phyloP scores from a whole-genome alignment of 2,113 vertebrate species.

The Pollachius pollachius region DNA sequence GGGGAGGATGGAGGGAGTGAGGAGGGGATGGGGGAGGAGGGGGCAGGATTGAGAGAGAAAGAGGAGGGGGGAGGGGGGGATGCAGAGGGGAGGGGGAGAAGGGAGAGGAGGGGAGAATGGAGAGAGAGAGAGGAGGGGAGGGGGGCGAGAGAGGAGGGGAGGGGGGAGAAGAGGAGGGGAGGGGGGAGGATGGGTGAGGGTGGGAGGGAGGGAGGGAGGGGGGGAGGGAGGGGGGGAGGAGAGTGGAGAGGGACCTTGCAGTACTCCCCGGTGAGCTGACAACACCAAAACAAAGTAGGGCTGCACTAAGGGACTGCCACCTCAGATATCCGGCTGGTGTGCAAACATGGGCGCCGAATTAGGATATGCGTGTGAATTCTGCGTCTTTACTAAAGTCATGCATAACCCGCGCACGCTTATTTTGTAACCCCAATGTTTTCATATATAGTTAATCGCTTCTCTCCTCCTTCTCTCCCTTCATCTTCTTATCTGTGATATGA shows the following conservation, averaged over 20 bases:
- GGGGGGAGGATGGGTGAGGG: no score
- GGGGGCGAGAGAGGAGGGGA: not conserved
- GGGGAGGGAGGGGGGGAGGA: constrained; percentile 29
- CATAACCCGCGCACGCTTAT: no score
- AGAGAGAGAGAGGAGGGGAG: constrained; percentile 7
- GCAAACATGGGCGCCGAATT: not conserved
- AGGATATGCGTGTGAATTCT: not conserved
- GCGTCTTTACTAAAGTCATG: no score
- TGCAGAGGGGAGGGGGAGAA: constrained; percentile 4
- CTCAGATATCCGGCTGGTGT: constrained; percentile 8
- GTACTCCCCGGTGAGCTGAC: constrained; percentile 25
- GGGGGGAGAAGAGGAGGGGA: not conserved
- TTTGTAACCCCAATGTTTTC: no score
- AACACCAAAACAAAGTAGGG: constrained; percentile 48
- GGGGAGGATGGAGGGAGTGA: no score
- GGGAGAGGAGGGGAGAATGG: not conserved
- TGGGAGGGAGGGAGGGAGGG: constrained; percentile 20
- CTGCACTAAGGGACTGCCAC: constrained; percentile 27
- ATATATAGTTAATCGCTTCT: no score
- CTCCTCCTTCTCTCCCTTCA: no score
- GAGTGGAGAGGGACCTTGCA: constrained; percentile 40
- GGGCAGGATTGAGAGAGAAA: no score
- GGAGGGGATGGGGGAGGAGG: no score
- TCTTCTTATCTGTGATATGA: no score
- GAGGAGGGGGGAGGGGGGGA: not conserved